Conservation (phyloP, 2,797 vertebrate species). For the Characodon lateralis region DNA sequence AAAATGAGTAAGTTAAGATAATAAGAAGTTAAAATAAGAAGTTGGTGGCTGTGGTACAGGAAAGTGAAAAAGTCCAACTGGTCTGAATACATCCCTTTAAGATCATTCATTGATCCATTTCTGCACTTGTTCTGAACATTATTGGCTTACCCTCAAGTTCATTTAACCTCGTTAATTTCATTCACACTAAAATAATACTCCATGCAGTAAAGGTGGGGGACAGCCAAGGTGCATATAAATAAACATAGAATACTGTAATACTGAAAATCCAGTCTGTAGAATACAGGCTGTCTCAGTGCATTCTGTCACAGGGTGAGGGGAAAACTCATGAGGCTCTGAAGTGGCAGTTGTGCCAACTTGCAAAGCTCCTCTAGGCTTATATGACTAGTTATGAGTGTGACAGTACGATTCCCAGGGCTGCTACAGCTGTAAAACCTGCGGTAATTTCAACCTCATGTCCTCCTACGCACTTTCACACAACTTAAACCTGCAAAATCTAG, state of each 20-base stretch:
- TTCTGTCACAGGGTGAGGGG: conserved; percentile 41
- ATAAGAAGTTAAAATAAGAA: too few relatives aligned
- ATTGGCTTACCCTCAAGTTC: background rate
- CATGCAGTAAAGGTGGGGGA: background rate
- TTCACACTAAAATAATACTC: background rate
- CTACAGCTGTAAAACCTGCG: conserved; percentile 38
- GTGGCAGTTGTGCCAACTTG: conserved; percentile 55
- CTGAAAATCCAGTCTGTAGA: conserved; percentile 39
- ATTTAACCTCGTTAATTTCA: background rate
- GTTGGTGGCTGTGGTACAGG: background rate
- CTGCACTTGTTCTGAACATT: background rate
- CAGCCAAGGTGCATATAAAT: background rate
- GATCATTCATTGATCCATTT: background rate
- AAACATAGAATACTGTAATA: conserved; percentile 28
- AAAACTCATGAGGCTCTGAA: conserved; percentile 66
- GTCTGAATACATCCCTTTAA: background rate
- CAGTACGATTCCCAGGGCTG: conserved; percentile 51
- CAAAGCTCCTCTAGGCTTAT: conserved; percentile 58
- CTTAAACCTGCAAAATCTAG: conserved; percentile 31
- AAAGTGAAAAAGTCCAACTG: background rate
- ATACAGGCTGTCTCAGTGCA: conserved; percentile 52
- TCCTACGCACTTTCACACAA: conserved; percentile 35
- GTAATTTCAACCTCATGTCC: conserved; percentile 46
- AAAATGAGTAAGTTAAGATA: background rate
- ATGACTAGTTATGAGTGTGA: conserved; percentile 59